Evolutionary conservation across 2,888 invertebrate genomes (phyloP), one percentile per base, ranked within the genome.

Genomic region (Globia sparganii): DNA sequence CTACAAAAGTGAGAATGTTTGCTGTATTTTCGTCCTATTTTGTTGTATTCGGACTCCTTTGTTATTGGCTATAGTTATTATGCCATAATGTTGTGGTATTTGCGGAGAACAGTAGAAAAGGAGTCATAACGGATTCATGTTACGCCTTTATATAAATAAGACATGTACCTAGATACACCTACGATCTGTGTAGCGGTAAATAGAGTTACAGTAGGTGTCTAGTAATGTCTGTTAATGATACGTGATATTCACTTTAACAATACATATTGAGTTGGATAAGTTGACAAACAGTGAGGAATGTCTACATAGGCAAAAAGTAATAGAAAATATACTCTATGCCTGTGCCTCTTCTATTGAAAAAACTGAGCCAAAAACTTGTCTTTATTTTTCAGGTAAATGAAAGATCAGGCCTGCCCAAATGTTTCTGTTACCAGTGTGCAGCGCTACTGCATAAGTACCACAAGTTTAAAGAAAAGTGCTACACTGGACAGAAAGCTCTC

Each of bases 351-450:
- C 5, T 31, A 68, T 11, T n/a, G 3, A 15, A 21, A 28, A 72
- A 13, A 4, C 9, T 53, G 4, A 40, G 37, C 15, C 40, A 40
- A 69, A 37, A 25, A 11, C 8, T 9, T 15, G 3, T n/a, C 18
- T 53, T 8, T 15, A 13, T 9, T 73, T 88, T 86, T 25, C 85
- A 95, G 95, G 85, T 94, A 6, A 87, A 87, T 69, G 89, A 91
- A 13, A 84, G 79, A 73, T 94, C 95, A 74, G 88, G 87, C 0
- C 86, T 95, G 4, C 96, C 95, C 0, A 91, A 91, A 13, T 92
- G 90, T 83, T 95, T 95, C 78, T 96, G 96, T 81, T 95, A 91
- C 68, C 95, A 95, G 83, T 96, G 96, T 89, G 93, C 95, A 0
- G 89, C 92, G 13, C 78, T 94, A 77, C 87, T 96, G 46, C 92